Percentiles rank a stretch among this genome's conserved stretches.
Conservation (phyloP, 2,888 invertebrate species). For the Cataglyphis rosenhaueri region DNA sequence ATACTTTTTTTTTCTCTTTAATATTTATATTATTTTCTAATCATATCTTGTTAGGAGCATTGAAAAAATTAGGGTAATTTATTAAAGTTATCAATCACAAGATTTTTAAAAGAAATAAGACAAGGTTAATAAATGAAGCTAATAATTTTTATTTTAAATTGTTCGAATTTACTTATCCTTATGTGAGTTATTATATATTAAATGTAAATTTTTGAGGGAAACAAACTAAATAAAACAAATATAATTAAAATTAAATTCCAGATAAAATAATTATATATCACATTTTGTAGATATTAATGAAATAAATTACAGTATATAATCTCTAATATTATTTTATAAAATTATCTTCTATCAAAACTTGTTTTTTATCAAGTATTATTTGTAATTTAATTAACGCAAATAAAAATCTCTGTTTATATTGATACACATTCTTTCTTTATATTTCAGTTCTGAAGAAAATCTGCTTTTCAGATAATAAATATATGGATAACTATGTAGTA, state of each 20-base stretch:
- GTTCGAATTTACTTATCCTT: neutral
- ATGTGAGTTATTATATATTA: neutral
- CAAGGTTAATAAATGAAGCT: neutral
- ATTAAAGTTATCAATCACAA: neutral
- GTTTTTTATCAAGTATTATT: neutral
- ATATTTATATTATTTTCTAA: neutral
- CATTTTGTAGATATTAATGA: neutral
- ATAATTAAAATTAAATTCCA: neutral
- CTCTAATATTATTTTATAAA: neutral
- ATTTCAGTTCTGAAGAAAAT: constrained; percentile 81
- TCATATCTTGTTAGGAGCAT: neutral
- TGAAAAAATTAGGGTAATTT: neutral
- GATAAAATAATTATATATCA: neutral
- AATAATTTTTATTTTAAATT: neutral
- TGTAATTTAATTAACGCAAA: neutral
- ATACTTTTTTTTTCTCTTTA: neutral
- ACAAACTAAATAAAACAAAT: neutral
- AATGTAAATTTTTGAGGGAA: neutral
- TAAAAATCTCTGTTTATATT: neutral
- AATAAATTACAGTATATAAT: neutral
- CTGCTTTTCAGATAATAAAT: constrained; percentile 84
- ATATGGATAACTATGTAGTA: constrained; percentile 88
- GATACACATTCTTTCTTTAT: constrained; percentile 55
- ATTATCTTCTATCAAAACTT: neutral
- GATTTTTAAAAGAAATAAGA: neutral